Conservation (phyloP, 2,113 vertebrate genomes). For the Amphiprion ocellaris region DNA sequence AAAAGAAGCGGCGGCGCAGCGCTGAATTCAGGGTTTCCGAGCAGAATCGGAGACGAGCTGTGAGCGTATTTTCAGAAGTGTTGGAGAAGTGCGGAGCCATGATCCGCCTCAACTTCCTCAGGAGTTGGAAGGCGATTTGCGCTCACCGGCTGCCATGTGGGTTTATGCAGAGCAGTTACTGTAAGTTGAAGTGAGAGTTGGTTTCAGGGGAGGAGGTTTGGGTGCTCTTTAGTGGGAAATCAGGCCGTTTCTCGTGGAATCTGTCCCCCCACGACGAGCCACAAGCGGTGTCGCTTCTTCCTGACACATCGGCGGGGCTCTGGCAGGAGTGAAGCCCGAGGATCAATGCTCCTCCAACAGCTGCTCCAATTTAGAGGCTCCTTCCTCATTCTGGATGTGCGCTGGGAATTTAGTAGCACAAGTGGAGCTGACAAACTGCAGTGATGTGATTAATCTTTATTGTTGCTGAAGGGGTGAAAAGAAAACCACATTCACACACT, state of each 20-base stretch:
- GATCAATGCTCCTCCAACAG: constrained; percentile 22
- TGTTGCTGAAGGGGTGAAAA: neutral
- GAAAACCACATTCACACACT: too few species aligned
- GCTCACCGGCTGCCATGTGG: constrained; percentile 33
- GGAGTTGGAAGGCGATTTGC: constrained; percentile 59
- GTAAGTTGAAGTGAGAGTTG: constrained; percentile 5
- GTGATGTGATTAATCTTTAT: neutral
- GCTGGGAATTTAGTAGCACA: too few species aligned
- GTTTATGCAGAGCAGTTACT: constrained; percentile 12
- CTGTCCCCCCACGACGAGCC: neutral
- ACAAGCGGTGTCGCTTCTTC: constrained; percentile 20
- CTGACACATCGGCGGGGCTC: constrained; percentile 44
- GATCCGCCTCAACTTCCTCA: constrained; percentile 74
- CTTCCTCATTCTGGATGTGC: neutral
- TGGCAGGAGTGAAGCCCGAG: constrained; percentile 26
- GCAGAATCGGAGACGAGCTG: constrained; percentile 1
- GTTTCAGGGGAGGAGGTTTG: neutral
- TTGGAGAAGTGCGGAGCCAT: constrained; percentile 66
- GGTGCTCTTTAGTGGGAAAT: neutral
- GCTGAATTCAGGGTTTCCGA: neutral
- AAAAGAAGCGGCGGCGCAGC: neutral
- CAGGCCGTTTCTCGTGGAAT: neutral
- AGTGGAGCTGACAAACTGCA: too few species aligned
- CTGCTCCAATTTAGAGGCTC: neutral
- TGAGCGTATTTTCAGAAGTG: constrained; percentile 19